Conservation (phyloP, 1,140 invertebrate species). For the Oreohelix idahoensis region DNA sequence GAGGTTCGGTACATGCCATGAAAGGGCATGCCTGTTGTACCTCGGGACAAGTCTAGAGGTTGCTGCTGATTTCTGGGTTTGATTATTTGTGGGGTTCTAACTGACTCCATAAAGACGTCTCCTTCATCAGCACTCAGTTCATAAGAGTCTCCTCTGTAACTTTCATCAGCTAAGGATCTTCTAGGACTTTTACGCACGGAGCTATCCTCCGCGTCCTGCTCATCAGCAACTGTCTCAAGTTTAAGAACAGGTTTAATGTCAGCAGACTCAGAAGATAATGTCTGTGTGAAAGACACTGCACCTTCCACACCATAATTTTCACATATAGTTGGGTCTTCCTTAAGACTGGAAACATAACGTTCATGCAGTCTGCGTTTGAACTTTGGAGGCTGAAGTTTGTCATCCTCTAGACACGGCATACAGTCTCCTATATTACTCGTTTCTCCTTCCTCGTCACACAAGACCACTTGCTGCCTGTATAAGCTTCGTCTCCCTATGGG, state of each 20-base stretch:
- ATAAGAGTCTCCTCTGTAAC: constrained; percentile 33
- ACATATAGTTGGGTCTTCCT: constrained; percentile 7
- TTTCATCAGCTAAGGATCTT: constrained; percentile 46
- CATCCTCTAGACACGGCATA: constrained; percentile 11
- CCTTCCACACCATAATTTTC: constrained; percentile 27
- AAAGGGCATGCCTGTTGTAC: constrained; percentile 18
- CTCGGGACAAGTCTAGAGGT: constrained; percentile 50
- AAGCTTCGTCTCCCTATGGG: constrained; percentile 27
- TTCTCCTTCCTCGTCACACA: constrained; percentile 28
- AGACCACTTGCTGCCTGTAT: constrained; percentile 23
- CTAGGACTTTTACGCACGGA: constrained; percentile 36
- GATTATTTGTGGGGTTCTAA: constrained; percentile 29
- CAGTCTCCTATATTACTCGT: neutral
- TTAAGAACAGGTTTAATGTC: constrained; percentile 32
- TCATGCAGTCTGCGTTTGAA: constrained; percentile 54
- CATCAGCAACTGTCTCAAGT: constrained; percentile 35
- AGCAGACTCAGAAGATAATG: neutral
- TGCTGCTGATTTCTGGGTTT: constrained; percentile 44
- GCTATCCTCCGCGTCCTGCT: constrained; percentile 21
- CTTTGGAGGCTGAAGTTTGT: constrained; percentile 42
- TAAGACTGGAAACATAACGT: constrained; percentile 49
- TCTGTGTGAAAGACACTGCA: neutral
- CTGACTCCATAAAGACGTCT: constrained; percentile 55
- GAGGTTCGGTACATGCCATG: constrained; percentile 23
- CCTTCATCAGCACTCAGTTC: constrained; percentile 51